phyloP scores from a whole-genome alignment of 2,113 vertebrate species.

The Larimichthys polyactis region DNA sequence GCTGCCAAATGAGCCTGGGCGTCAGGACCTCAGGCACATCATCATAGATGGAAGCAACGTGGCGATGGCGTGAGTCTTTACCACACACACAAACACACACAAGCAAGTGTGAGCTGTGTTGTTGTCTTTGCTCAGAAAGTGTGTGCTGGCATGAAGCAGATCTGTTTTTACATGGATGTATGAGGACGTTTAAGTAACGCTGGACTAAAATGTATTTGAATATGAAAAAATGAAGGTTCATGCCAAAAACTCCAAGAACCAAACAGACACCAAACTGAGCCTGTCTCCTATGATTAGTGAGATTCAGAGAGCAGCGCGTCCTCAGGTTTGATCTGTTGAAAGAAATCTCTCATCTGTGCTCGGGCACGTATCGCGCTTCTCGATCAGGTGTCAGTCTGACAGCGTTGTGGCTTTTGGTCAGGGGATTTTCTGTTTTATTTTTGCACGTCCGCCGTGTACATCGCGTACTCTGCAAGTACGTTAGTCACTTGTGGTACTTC shows the following conservation, averaged over 20 bases:
- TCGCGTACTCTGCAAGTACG: background rate
- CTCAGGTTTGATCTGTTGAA: background rate
- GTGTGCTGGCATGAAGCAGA: too few relatives aligned
- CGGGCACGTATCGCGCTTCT: background rate
- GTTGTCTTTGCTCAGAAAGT: background rate
- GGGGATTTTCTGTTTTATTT: slow-evolving; percentile 4
- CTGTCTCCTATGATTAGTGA: background rate
- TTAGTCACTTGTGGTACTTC: background rate
- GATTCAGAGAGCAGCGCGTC: background rate
- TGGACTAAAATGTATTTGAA: background rate
- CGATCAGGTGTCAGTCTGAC: background rate
- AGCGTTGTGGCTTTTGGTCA: background rate
- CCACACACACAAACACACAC: background rate
- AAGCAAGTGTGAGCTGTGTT: background rate
- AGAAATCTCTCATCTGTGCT: background rate
- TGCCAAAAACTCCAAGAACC: background rate
- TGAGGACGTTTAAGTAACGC: background rate
- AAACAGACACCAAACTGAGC: background rate
- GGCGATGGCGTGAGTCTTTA: slow-evolving; percentile 93
- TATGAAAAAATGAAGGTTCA: background rate
- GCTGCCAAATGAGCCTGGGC: slow-evolving; percentile 92
- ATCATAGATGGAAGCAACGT: slow-evolving; percentile 98
- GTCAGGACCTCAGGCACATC: slow-evolving; percentile 87
- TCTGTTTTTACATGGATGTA: background rate
- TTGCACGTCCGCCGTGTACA: background rate